Base-by-base conservation (phyloP, 2,113 vertebrate species). In the Mohoua ochrocephala region DNA sequence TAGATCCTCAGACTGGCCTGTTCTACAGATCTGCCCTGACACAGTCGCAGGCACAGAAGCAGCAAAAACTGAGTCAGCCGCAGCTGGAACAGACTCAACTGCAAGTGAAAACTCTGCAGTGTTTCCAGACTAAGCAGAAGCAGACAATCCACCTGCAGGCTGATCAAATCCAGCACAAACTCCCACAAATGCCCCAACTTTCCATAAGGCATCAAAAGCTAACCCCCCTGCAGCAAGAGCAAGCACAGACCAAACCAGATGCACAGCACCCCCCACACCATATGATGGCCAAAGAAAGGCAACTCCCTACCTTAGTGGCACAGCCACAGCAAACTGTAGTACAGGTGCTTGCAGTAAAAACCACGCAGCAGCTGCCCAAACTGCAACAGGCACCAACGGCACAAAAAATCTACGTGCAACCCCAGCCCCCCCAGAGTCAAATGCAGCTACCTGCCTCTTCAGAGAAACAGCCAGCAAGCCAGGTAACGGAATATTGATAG, bases 1-100 rank as follows among this genome's bases (percentile, higher is more conserved):
- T 99, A 97, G 99, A 99, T 97, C 99, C 99, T 53, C 99, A 99
- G 98, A 99, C 99, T 4, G 99, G 99, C 68, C 98, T 99, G 89
- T 99, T 99, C 97, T 99, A 99, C 97, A 98, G 99, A 93, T 99
- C 99, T 54, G 98, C 98, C 88, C 97, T 98, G 97, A 95, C 97
- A 35, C 97, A 98, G 11, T 96, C 98, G 0, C 96, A 98, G 91
- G 92, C 97, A 53, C 98, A 98, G 69, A 99, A 98, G 68, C 97
- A 94, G 61, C 98, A 97, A 92, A 98, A 98, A 93, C 94, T 97
- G 86, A 97, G 95, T 96, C 98, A 98, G 86, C 97, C 98, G 1
- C 98, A 98, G 95, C 96, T 98, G 97, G 98, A 98, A 96, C 98
- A 98, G 93, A 98, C 98, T 84, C 98, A 98, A 90, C 95, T 98